phyloP scores from a whole-genome alignment of 2,113 vertebrate species.

The Lophura nycthemera region DNA sequence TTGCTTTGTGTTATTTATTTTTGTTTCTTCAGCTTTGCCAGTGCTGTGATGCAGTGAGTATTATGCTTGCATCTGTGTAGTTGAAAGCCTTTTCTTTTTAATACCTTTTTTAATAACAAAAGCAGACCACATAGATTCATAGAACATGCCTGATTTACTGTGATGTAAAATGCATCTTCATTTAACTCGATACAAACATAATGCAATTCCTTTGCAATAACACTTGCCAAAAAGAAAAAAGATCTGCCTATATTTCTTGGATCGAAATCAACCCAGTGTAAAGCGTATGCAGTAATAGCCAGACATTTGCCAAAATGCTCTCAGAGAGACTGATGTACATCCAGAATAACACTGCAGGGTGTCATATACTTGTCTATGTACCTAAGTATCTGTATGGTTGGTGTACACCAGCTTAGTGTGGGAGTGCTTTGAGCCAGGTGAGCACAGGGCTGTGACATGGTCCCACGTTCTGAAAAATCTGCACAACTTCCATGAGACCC shows the following conservation, averaged over 20 bases:
- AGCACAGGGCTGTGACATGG: background rate
- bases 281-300: background rate
- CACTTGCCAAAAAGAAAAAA: background rate
- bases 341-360: background rate
- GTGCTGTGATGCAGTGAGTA: background rate
- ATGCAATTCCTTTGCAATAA: slow-evolving; percentile 7
- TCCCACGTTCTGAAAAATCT: background rate
- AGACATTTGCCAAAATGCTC: background rate
- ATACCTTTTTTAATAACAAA: background rate
- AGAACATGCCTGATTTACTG: slow-evolving; percentile 9
- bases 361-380: background rate
- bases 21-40: slow-evolving; percentile 21
- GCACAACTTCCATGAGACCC: background rate
- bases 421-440: background rate
- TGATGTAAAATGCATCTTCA: background rate
- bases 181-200: slow-evolving; percentile 14
- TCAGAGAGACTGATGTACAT: background rate
- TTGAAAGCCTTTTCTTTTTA: background rate
- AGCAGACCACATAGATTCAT: background rate
- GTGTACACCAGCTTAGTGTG: background rate
- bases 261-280: background rate
- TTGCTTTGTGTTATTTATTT: background rate
- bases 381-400: background rate
- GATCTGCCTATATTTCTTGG: slow-evolving; percentile 17
- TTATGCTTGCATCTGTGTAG: background rate